Evolutionary conservation across 2,888 invertebrate genomes (phyloP), one percentile per base, ranked within the genome.

Genomic region (Doris montereyensis): DNA sequence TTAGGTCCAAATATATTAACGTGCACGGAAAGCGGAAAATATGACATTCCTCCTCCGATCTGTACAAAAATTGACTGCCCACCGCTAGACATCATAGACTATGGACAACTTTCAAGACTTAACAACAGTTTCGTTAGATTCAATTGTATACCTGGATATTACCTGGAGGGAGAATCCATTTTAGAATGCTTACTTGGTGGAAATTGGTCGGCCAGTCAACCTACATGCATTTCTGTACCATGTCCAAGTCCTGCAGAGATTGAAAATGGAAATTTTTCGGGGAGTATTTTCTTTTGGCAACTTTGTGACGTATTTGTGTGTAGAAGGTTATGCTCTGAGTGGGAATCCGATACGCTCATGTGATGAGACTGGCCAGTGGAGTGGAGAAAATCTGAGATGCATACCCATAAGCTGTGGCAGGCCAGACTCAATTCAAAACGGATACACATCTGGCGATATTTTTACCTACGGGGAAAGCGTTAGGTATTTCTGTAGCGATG

Each of bases 271-370:
- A 17, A 62, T 13, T 35, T 83, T 3, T 60, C 68, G 5, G 87
- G 88, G 1, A 76, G 76, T 83, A 13, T 86, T 82, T 73, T 83
- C 83, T 17, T 87, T 86, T 70, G 88, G 86, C 26, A 86, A 85
- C 58, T 81, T 76, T 2, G 83, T 91, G 2, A 82, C 81, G 2
- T 91, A 90, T 78, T 76, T 72, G 4, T 92, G 92, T 82, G 82
- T 88, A 74, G 79, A 79, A 13, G 88, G 88, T 0, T 97, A 95
- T 92, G 95, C 95, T 89, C 95, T 97, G 81, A 95, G 97, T 0
- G 98, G 98, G 0, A 93, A 96, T 0, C 95, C 95, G 88, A 95
- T 95, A 88, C 93, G 97, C 75, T 94, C 94, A 13, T 92, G 92
- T 83, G 88, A 87, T 58, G 87, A 86, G 1, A 85, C 90, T 68